These are phyloP conservation scores for Aix galericulata DNA, from an alignment of 2,113 vertebrate genomes.

Conservation along the genomic window DNA sequence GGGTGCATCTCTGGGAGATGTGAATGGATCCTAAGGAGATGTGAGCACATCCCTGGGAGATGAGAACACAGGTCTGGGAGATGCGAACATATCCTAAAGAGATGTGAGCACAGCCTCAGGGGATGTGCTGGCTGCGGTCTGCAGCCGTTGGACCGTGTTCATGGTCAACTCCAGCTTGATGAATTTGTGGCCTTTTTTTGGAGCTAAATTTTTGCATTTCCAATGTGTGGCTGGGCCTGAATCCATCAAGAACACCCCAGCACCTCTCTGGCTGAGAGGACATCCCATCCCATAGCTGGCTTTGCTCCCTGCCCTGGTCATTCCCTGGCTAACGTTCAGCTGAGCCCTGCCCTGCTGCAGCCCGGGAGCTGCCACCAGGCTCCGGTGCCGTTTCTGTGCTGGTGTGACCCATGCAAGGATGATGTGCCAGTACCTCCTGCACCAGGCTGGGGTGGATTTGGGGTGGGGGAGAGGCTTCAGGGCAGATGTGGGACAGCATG, in stretches of 20 bases:
- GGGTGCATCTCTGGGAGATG: no score
- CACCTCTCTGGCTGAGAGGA: background rate
- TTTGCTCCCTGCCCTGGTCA: background rate
- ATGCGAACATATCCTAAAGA: no score
- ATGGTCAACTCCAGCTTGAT: no score
- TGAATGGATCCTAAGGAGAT: no score
- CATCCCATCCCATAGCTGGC: rapidly evolving
- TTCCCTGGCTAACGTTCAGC: background rate
- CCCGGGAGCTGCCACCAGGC: background rate
- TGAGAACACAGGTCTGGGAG: no score
- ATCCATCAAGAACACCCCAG: background rate
- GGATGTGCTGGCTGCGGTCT: background rate
- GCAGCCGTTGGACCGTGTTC: rapidly evolving
- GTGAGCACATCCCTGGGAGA: background rate
- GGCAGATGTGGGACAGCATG: rapidly evolving
- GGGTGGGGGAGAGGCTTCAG: background rate
- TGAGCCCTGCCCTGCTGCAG: background rate
- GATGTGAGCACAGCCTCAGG: background rate
- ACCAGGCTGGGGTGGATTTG: background rate
- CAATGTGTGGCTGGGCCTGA: background rate
- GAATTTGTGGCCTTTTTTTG: rapidly evolving
- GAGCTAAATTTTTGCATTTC: background rate
- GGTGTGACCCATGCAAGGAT: background rate
- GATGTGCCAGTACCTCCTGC: no score
- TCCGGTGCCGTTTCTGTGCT: rapidly evolving